phyloP scores from a whole-genome alignment of 1,140 invertebrate species.

The Brachionus calyciflorus region DNA sequence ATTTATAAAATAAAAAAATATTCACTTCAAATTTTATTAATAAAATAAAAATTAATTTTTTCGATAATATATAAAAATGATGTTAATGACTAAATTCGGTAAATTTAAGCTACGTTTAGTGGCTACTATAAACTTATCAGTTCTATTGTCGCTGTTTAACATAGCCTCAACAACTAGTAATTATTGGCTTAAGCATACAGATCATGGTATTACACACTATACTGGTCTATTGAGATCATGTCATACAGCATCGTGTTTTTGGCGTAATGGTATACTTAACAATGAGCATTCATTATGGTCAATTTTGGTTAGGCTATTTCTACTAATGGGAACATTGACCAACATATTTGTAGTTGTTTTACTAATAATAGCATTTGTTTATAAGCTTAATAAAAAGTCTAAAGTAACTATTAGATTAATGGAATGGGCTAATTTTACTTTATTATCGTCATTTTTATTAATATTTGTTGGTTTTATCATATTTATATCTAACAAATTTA shows the following conservation, averaged over 20 bases:
- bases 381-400: constrained; percentile 15
- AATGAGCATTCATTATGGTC: not conserved
- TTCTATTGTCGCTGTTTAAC: not conserved
- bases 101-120: constrained; percentile 40
- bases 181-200: constrained; percentile 30
- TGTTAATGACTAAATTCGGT: constrained; percentile 47
- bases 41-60: not conserved
- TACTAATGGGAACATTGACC: not conserved
- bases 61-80: not conserved
- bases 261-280: constrained; percentile 11
- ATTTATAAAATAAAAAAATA: no score
- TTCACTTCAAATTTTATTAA: not conserved
- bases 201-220: constrained; percentile 9
- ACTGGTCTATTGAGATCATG: constrained; percentile 28
- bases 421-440: constrained; percentile 24
- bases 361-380: constrained; percentile 25
- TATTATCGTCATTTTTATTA: not conserved
- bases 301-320: not conserved
- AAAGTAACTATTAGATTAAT: not conserved
- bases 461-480: constrained; percentile 11
- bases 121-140: constrained; percentile 35
- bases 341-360: not conserved
- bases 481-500: constrained; percentile 28
- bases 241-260: not conserved
- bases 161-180: constrained; percentile 15